These are phyloP conservation scores for Eubasilissa regina DNA, from an alignment of 1,140 invertebrate genomes.

Conservation along the genomic window DNA sequence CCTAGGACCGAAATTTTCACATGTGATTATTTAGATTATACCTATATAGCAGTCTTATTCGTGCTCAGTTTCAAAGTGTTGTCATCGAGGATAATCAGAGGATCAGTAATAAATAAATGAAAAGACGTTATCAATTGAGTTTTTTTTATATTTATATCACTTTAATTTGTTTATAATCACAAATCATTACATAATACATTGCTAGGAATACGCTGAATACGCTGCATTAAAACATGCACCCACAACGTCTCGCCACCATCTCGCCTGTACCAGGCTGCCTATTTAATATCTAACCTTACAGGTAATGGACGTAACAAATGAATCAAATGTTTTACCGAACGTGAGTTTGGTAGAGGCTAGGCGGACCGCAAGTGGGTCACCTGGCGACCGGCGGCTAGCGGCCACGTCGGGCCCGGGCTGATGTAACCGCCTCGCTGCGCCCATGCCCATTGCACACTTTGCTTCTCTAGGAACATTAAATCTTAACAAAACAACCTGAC, in stretches of 20 bases:
- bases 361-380: conserved; percentile 14
- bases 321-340: conserved; percentile 29
- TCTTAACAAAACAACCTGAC: conserved; percentile 35
- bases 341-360: conserved; percentile 1
- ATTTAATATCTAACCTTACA: conserved; percentile 42
- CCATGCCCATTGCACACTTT: background rate
- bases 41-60: too few relatives aligned
- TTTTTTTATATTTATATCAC: conserved; percentile 51
- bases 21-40: too few relatives aligned
- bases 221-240: conserved; percentile 55
- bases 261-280: conserved; percentile 46
- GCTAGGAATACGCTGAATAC: conserved; percentile 48
- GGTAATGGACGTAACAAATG: conserved; percentile 50
- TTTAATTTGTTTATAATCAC: too few relatives aligned
- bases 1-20: too few relatives aligned
- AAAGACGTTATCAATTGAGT: conserved; percentile 53
- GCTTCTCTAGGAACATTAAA: conserved; percentile 35
- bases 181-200: conserved; percentile 53
- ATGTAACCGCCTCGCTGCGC: conserved; percentile 5
- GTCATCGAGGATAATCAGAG: too few relatives aligned
- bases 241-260: conserved; percentile 1
- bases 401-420: background rate
- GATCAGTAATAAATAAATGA: too few relatives aligned
- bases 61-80: too few relatives aligned
- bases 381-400: background rate